Evolutionary conservation across 2,113 vertebrate genomes (phyloP).

Genomic region (Chionomys nivalis): DNA sequence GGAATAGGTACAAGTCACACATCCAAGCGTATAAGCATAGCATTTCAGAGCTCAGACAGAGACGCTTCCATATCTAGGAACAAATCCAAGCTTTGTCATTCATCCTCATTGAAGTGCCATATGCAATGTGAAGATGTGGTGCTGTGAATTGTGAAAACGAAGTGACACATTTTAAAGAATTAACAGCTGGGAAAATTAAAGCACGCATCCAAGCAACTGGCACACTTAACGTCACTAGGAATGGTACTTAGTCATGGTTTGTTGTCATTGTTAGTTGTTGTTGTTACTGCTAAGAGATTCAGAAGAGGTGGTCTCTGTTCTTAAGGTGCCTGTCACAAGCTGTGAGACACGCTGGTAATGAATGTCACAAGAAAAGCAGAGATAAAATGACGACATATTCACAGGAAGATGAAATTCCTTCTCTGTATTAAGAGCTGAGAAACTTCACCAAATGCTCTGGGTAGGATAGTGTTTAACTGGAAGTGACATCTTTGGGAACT

Average conservation of each 20-base stretch:
- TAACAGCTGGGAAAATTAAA: background rate
- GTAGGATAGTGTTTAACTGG: constrained; percentile 58
- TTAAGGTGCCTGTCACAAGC: background rate
- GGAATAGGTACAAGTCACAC: background rate
- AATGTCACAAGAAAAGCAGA: background rate
- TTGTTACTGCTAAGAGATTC: background rate
- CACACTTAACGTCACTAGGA: background rate
- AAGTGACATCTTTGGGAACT: constrained; percentile 47
- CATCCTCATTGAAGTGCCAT: background rate
- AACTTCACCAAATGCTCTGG: background rate
- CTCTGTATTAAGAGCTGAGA: background rate
- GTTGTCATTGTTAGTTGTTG: background rate
- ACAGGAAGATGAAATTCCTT: constrained; percentile 28
- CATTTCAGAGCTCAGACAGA: background rate
- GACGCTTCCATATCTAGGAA: background rate
- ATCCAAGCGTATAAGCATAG: background rate
- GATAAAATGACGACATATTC: background rate
- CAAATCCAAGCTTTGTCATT: background rate
- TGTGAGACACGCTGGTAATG: background rate
- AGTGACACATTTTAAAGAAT: background rate
- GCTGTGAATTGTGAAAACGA: background rate
- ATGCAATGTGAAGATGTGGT: background rate
- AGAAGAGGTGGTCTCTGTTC: background rate
- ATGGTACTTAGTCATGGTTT: background rate
- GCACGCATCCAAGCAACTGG: background rate